phyloP scores from a whole-genome alignment of 2,797 vertebrate genomes.

The Paedocypris micromegethes region DNA sequence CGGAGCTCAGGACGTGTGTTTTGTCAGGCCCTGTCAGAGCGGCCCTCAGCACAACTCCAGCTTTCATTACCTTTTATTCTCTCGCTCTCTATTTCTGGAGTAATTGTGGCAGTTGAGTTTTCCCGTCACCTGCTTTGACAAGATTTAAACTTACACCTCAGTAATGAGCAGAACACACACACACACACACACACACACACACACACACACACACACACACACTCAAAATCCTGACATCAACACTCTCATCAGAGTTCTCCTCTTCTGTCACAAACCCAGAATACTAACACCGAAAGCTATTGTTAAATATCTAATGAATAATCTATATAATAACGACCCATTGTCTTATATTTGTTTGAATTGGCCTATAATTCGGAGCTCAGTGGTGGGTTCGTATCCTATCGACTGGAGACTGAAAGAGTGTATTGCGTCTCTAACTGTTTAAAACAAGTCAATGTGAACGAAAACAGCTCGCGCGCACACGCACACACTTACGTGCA shows the following conservation, averaged over 20 bases:
- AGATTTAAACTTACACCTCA: constrained; percentile 25
- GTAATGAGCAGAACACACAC: constrained; percentile 15
- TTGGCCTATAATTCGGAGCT: too few species aligned
- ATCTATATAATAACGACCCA: too few species aligned
- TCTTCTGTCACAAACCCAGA: background rate
- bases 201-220: constrained; percentile 4
- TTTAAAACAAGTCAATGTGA: constrained; percentile 28
- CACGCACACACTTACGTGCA: background rate
- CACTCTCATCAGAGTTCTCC: constrained; percentile 1
- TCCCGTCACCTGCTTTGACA: constrained; percentile 19
- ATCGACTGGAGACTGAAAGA: background rate
- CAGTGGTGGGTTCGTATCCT: too few species aligned
- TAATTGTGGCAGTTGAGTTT: constrained; percentile 6
- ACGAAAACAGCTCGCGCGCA: background rate
- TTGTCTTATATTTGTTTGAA: too few species aligned
- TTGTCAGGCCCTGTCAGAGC: too few species aligned
- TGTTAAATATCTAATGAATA: too few species aligned
- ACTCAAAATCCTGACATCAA: constrained; percentile 9
- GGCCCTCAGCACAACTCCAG: too few species aligned
- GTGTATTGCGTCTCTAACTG: constrained; percentile 13
- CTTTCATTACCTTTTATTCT: background rate
- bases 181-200: background rate
- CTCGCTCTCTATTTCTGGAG: constrained; percentile 15
- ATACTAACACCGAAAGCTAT: too few species aligned
- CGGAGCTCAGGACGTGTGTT: too few species aligned